phyloP scores from a whole-genome alignment of 2,113 vertebrate genomes.

The Sorex fumeus region DNA sequence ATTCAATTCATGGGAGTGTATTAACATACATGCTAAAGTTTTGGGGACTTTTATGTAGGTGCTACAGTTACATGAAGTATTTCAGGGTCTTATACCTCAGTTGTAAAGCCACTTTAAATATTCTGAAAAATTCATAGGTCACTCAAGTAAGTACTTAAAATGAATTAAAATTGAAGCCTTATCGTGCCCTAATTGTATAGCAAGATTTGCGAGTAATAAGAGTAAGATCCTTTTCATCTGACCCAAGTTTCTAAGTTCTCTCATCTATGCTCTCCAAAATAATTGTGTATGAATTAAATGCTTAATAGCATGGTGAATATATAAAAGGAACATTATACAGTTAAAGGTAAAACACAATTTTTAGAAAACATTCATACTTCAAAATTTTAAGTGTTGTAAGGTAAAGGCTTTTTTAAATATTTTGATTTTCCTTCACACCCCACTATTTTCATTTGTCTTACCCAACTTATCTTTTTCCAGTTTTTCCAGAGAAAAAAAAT shows the following conservation, averaged over 20 bases:
- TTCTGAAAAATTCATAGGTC: background rate
- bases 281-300: background rate
- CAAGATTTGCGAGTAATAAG: background rate
- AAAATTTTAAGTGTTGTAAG: background rate
- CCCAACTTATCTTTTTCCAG: background rate
- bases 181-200: conserved; percentile 24
- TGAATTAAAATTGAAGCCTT: background rate
- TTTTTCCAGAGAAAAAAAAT: background rate
- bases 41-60: background rate
- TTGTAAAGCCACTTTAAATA: conserved; percentile 30
- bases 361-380: conserved; percentile 8
- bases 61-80: background rate
- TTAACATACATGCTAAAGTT: background rate
- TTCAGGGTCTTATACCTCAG: background rate
- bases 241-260: background rate
- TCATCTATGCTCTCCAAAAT: background rate
- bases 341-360: background rate
- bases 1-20: background rate
- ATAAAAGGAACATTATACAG: background rate
- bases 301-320: background rate
- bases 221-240: background rate
- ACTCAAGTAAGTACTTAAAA: background rate
- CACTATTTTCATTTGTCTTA: background rate
- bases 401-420: background rate
- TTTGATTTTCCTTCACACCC: background rate